phyloP scores from a whole-genome alignment of 1,140 invertebrate species.

The Maniola jurtina region DNA sequence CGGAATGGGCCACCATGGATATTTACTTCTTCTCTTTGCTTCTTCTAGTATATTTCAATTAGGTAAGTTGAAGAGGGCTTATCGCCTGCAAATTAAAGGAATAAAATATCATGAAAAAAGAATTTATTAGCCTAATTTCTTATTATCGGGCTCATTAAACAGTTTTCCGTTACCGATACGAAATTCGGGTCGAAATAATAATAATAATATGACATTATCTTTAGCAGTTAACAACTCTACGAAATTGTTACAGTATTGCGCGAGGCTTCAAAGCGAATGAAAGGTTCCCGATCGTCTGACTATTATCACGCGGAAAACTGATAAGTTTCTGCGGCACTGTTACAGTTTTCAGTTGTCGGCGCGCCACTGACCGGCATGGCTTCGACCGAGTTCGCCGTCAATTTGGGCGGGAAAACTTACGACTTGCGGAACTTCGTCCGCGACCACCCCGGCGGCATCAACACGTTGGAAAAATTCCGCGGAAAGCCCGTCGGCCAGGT shows the following conservation, averaged over 20 bases:
- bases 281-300: constrained; percentile 12
- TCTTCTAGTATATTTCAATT: no score
- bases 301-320: constrained; percentile 32
- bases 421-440: constrained; percentile 80
- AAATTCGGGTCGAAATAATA: no score
- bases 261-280: constrained; percentile 7
- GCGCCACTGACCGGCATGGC: constrained; percentile 33
- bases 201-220: no score
- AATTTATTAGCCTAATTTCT: no score
- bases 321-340: constrained; percentile 26
- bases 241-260: background rate
- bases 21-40: no score
- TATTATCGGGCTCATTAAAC: no score
- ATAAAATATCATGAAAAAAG: no score
- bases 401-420: constrained; percentile 70
- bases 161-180: no score
- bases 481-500: constrained; percentile 76
- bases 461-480: constrained; percentile 76
- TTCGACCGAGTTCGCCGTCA: constrained; percentile 46
- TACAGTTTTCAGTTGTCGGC: constrained; percentile 30
- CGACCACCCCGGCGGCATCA: constrained; percentile 82
- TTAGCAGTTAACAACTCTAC: no score
- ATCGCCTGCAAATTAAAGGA: no score
- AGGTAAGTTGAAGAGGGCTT: no score
- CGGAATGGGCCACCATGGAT: no score